Conservation (phyloP, 2,888 invertebrate genomes). For the Phortica okadai region DNA sequence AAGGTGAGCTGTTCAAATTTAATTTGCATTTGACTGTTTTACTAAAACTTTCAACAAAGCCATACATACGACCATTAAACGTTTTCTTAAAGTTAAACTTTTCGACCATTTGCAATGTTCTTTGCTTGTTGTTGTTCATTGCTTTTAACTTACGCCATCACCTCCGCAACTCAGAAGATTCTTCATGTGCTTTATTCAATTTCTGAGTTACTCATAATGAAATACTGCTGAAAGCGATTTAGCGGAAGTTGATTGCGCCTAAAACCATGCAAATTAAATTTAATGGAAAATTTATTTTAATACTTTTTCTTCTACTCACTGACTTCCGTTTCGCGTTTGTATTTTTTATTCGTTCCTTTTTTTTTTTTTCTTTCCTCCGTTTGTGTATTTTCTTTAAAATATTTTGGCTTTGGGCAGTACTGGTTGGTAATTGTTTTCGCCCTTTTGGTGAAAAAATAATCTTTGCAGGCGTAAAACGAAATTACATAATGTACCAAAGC, state of each 20-base stretch:
- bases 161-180: no score
- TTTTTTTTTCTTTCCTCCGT: not conserved
- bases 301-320: conserved; percentile 39
- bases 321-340: not conserved
- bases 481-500: no score
- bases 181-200: no score
- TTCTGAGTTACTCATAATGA: conserved; percentile 47
- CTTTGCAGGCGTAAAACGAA: no score
- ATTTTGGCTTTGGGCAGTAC: conserved; percentile 32
- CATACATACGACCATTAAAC: no score
- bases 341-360: conserved; percentile 26
- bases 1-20: conserved; percentile 1
- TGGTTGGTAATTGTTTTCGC: not conserved
- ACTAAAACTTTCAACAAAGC: no score
- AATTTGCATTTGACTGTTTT: no score
- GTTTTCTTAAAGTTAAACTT: no score
- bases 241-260: conserved; percentile 57
- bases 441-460: no score
- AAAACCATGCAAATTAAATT: conserved; percentile 66
- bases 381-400: conserved; percentile 18
- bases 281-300: conserved; percentile 64
- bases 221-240: conserved; percentile 53
- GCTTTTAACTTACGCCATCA: no score
- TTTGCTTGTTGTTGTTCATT: no score
- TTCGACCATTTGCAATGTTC: no score